These are phyloP conservation scores for Pollenia griseotomentosa DNA, from an alignment of 2,888 invertebrate genomes.

Conservation along the genomic window DNA sequence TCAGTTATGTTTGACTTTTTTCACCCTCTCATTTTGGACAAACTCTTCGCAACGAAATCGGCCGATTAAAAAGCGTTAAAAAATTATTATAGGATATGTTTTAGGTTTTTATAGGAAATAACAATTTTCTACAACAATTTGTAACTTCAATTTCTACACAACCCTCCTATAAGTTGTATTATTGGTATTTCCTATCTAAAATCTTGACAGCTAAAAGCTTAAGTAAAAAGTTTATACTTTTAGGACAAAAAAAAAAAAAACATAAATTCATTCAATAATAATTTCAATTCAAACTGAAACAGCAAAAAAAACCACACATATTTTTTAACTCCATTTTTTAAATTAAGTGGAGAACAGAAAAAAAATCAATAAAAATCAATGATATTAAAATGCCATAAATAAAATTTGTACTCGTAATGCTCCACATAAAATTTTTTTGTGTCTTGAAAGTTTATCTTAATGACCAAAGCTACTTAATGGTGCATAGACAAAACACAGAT, in stretches of 20 bases:
- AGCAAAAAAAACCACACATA: background rate
- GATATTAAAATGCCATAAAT: constrained; percentile 62
- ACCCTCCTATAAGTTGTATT: constrained; percentile 12
- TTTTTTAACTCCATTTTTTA: background rate
- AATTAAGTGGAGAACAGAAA: background rate
- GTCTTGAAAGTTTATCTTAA: constrained; percentile 46
- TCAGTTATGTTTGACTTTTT: too few species aligned
- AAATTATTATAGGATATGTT: too few species aligned
- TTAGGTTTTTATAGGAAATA: background rate
- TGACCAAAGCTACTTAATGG: constrained; percentile 55
- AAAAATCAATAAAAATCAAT: constrained; percentile 55
- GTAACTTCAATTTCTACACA: background rate
- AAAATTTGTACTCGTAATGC: constrained; percentile 16
- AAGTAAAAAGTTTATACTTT: constrained; percentile 44
- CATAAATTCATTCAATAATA: constrained; percentile 29
- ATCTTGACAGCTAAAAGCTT: constrained; percentile 49
- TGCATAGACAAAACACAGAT: background rate
- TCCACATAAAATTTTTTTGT: constrained; percentile 3
- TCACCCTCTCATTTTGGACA: too few species aligned
- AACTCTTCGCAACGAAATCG: too few species aligned
- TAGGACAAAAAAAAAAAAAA: constrained; percentile 22
- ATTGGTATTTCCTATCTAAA: constrained; percentile 16
- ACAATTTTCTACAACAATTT: constrained; percentile 23
- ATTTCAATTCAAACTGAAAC: background rate
- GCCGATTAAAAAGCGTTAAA: too few species aligned